Evolutionary conservation across 1,140 invertebrate species (phyloP).

Genomic region (Lepidurus packardi): DNA sequence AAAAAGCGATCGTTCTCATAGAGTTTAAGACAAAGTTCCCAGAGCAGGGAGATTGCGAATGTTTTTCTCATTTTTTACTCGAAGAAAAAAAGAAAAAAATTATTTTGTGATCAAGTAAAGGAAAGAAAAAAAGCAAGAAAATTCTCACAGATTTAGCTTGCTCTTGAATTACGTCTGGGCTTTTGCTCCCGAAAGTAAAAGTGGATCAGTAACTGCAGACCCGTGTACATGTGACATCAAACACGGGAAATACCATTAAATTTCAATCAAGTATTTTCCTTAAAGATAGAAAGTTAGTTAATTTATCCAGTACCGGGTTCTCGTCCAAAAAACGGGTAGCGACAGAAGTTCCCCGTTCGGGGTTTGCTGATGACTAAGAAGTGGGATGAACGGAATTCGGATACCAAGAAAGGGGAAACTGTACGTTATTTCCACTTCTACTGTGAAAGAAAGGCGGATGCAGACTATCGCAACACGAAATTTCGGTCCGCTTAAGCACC

Average conservation of each 20-base stretch:
- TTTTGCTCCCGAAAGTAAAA: conserved; percentile 16
- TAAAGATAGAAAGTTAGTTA: neutral
- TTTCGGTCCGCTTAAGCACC: neutral
- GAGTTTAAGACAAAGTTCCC: neutral
- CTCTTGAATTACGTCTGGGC: neutral
- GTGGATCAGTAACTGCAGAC: neutral
- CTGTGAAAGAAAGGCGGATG: neutral
- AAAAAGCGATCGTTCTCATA: neutral
- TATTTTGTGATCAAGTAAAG: neutral
- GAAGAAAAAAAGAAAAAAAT: neutral
- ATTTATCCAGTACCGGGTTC: too few relatives aligned
- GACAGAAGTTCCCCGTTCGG: too few relatives aligned
- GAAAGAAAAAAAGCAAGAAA: neutral
- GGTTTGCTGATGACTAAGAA: too few relatives aligned
- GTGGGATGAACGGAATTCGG: too few relatives aligned
- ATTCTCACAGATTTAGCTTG: neutral
- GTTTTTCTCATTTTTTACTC: neutral
- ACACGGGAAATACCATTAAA: neutral
- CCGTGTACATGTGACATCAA: neutral
- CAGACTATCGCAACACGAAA: neutral
- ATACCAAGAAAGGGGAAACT: too few relatives aligned
- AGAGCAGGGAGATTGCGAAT: too few relatives aligned
- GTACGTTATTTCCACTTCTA: too few relatives aligned
- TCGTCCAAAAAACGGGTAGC: too few relatives aligned
- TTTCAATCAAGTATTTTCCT: neutral